Evolutionary conservation across 2,113 vertebrate genomes (phyloP), one percentile per base, ranked within the genome.

Genomic region (Amphilophus citrinellus): DNA sequence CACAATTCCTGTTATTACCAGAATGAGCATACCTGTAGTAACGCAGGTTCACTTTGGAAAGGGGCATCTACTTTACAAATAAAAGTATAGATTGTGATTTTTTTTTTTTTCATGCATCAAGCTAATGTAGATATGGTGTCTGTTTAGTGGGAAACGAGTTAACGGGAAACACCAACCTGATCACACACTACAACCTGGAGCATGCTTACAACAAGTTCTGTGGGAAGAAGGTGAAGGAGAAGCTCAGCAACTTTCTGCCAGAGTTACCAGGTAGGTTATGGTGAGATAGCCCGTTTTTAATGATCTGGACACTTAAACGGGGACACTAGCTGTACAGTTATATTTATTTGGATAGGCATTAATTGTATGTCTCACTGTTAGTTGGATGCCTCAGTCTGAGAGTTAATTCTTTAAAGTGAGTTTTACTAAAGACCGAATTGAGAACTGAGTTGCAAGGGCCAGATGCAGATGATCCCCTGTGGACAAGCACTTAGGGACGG

Each of bases 151-250:
- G 96, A 24, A 98, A 96, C 2, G 98, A 99, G 84, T 94, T 99
- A 80, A 99, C 98, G 0, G 98, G 98, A 20, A 99, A 98, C 95
- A 98, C 97, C 18, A 99, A 99, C 94, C 95, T 99, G 78, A 99
- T 99, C 89, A 98, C 98, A 10, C 98, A 99, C 92, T 99, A 99
- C 95, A 99, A 97, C 89, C 92, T 99, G 93, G 98, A 99, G 66
- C 98, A 99, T 24, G 97, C 98, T 24, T 99, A 98, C 94, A 98
- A 98, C 91, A 99, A 98, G 61, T 99, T 99, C 94, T 99, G 98
- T 63, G 98, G 98, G 11, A 99, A 99, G 95, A 99, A 99, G 80
- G 98, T 99, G 91, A 99, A 99, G 88, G 98, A 99, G 92, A 99
- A 99, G 84, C 97, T 99, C 82, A 99, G 98, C 92, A 99, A 99